These are phyloP conservation scores for Aporophyla nigra DNA, from an alignment of 2,888 invertebrate species.

Conservation along the genomic window DNA sequence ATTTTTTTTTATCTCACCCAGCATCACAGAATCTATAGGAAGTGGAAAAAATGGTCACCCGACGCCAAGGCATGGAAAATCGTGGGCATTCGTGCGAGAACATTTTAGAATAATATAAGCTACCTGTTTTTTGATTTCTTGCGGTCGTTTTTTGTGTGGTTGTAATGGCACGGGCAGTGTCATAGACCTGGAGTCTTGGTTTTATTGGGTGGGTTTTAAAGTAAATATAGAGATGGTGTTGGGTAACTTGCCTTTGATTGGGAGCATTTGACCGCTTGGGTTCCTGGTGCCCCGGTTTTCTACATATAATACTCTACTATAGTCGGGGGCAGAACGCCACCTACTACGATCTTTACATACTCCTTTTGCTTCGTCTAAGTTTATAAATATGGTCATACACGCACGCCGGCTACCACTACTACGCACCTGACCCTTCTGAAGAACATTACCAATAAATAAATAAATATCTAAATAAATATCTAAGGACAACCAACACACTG, in stretches of 20 bases:
- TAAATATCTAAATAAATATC: too few relatives aligned
- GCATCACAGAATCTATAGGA: constrained; percentile 65
- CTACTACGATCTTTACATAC: too few relatives aligned
- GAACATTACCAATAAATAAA: too few relatives aligned
- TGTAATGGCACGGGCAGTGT: constrained; percentile 72
- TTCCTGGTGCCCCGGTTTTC: background rate
- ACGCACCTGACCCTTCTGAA: too few relatives aligned
- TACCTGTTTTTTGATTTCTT: constrained; percentile 80
- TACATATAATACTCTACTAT: too few relatives aligned
- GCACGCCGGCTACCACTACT: too few relatives aligned
- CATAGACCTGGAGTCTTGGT: constrained; percentile 64
- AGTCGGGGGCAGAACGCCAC: too few relatives aligned
- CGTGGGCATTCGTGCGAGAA: constrained; percentile 71
- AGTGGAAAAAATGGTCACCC: constrained; percentile 68
- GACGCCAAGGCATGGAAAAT: constrained; percentile 79
- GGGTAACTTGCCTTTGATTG: constrained; percentile 14
- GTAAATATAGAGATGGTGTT: constrained; percentile 47
- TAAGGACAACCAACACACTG: too few relatives aligned
- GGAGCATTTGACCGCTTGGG: background rate
- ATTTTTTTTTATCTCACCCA: constrained; percentile 61
- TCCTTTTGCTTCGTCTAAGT: too few relatives aligned
- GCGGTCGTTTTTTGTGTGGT: constrained; percentile 73
- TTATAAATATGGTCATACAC: too few relatives aligned
- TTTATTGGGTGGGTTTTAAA: constrained; percentile 42
- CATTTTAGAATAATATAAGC: constrained; percentile 74